Percentiles rank a stretch among this genome's conserved stretches.
phyloP scores from a whole-genome alignment of 1,140 invertebrate genomes.

The Atta colombica region DNA sequence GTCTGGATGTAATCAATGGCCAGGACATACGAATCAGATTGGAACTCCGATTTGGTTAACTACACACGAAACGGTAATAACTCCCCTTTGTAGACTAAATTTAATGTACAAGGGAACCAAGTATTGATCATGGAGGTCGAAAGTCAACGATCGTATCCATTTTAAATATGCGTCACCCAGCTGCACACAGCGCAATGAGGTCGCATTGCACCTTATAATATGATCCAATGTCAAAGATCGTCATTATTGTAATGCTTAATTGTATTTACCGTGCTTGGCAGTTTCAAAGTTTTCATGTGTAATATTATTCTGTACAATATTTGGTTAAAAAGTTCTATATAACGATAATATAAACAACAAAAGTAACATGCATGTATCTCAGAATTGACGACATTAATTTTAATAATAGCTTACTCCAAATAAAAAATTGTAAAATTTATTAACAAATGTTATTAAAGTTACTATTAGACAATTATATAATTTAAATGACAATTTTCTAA shows the following conservation, averaged over 20 bases:
- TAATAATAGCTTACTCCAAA: background rate
- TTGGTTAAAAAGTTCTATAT: background rate
- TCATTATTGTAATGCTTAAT: constrained; percentile 46
- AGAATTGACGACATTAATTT: background rate
- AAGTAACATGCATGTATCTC: background rate
- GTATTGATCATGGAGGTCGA: constrained; percentile 70
- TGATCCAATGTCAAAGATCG: constrained; percentile 52
- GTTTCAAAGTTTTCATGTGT: constrained; percentile 21
- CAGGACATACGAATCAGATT: constrained; percentile 73
- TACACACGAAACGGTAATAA: constrained; percentile 77
- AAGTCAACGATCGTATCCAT: constrained; percentile 71
- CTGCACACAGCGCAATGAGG: constrained; percentile 44
- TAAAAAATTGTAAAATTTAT: constrained; percentile 9
- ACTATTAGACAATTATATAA: too few species aligned
- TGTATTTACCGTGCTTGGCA: constrained; percentile 17
- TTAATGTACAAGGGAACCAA: constrained; percentile 66
- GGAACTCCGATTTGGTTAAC: constrained; percentile 74
- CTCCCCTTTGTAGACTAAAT: constrained; percentile 70
- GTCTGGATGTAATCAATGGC: constrained; percentile 73
- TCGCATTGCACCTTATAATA: constrained; percentile 50
- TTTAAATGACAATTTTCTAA: background rate
- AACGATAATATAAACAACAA: background rate
- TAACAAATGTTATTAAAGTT: background rate
- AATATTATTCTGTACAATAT: constrained; percentile 29
- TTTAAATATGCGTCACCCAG: constrained; percentile 61